Evolutionary conservation across 2,888 invertebrate species (phyloP).

Genomic region (Pecten maximus): DNA sequence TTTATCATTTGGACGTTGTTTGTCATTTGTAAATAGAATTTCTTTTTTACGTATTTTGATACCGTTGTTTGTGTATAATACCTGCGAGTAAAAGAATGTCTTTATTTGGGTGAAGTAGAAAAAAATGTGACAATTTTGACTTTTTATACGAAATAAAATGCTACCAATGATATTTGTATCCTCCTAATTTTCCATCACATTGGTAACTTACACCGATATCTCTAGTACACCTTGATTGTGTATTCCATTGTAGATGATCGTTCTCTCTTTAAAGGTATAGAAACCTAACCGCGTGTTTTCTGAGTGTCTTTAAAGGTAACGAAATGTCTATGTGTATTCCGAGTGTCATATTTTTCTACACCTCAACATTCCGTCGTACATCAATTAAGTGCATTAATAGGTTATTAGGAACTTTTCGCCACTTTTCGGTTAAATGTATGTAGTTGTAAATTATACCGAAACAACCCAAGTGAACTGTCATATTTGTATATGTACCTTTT

Average conservation of each 20-base stretch:
- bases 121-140: neutral
- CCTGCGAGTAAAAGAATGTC: neutral
- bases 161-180: neutral
- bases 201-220: neutral
- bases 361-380: slow-evolving; percentile 26
- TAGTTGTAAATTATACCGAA: neutral
- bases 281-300: too few relatives aligned
- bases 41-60: slow-evolving; percentile 27
- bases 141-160: slow-evolving; percentile 24
- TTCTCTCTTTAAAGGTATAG: neutral
- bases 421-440: neutral
- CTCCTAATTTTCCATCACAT: neutral
- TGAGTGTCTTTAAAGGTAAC: neutral
- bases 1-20: neutral
- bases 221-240: neutral
- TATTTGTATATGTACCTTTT: slow-evolving; percentile 6
- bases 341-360: slow-evolving; percentile 35
- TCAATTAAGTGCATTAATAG: slow-evolving; percentile 17
- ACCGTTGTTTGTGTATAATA: neutral
- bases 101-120: neutral
- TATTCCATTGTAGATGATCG: neutral
- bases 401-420: neutral
- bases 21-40: slow-evolving; percentile 26
- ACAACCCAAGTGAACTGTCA: neutral
- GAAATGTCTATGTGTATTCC: neutral